Base-by-base conservation (phyloP, 2,797 vertebrate species). In the Xiphophorus birchmanni region DNA sequence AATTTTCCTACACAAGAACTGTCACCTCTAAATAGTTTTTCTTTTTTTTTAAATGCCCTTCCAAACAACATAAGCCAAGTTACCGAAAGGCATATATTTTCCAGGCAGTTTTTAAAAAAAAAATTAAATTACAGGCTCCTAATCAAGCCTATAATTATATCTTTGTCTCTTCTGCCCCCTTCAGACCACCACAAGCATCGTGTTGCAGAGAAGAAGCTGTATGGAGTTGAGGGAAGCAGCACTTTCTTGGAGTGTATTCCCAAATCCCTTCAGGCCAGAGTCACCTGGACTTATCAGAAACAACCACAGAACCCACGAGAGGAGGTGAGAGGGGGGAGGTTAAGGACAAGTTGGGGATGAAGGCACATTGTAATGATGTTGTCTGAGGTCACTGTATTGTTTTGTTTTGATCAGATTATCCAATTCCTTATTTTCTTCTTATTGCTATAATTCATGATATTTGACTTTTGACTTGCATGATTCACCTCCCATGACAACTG, bases 221-320 rank as follows among this genome's bases (percentile, higher is more conserved):
- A 97, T 0, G 98, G 97, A 0, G 97, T 96, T 0, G 98, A 99
- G 85, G 94, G 97, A 87, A 99, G 97, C 90, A 99, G 98, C 92
- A 97, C 97, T 35, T 98, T 99, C 92, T 91, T 99, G 91, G 98
- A 99, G 93, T 99, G 98, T 0, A 88, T 96, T 73, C 97, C 98
- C 26, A 98, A 97, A 88, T 99, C 98, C 29, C 95, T 99, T 60
- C 97, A 97, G 91, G 98, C 98, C 67, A 96, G 65, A 4, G 93
- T 99, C 77, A 93, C 97, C 45, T 99, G 98, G 98, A 98, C 96
- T 0, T 97, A 96, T 90, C 97, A 99, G 92, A 97, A 91, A 80
- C 89, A 94, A 12, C 86, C 90, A 0, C 95, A 96, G 74, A 94
- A 90, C 32, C 89, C 95, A 7, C 89, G 93, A 75, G 95, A 93